Percentiles rank a stretch among this genome's conserved stretches.
phyloP scores from a whole-genome alignment of 1,140 invertebrate genomes.

The Neodiprion lecontei region DNA sequence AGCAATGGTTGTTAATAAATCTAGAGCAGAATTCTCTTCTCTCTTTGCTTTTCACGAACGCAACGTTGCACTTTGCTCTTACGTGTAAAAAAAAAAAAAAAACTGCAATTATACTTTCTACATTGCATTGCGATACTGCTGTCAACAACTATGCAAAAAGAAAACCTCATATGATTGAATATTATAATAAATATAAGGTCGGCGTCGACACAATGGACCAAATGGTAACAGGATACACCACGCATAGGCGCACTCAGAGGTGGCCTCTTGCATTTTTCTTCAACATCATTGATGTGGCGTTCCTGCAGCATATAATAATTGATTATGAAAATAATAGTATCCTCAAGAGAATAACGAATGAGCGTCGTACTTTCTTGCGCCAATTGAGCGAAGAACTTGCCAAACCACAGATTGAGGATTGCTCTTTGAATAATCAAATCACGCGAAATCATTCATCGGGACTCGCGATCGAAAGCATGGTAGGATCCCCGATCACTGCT shows the following conservation, averaged over 20 bases:
- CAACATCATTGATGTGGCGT: conserved; percentile 29
- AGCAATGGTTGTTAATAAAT: conserved; percentile 21
- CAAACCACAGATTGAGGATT: conserved; percentile 5
- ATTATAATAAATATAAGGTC: conserved; percentile 50
- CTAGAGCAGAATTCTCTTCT: conserved; percentile 11
- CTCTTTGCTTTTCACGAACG: conserved; percentile 26
- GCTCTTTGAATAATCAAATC: neutral
- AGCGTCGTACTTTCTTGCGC: conserved; percentile 15
- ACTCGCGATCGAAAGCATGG: neutral
- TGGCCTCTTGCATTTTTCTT: conserved; percentile 39
- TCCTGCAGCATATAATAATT: conserved; percentile 24
- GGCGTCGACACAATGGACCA: conserved; percentile 52
- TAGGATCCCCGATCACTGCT: neutral
- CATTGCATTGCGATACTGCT: conserved; percentile 22
- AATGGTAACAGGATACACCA: conserved; percentile 35
- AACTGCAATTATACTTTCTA: conserved; percentile 25
- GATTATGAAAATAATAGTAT: conserved; percentile 23
- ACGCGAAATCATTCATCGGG: neutral
- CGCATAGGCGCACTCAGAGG: conserved; percentile 27
- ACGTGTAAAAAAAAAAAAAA: conserved; percentile 31
- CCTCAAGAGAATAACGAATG: conserved; percentile 1
- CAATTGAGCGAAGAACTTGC: conserved; percentile 9
- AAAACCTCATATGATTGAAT: conserved; percentile 45
- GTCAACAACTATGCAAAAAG: conserved; percentile 25
- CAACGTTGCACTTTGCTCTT: conserved; percentile 31